phyloP scores from a whole-genome alignment of 2,797 vertebrate species.

The Pangasius sanitwongsei region DNA sequence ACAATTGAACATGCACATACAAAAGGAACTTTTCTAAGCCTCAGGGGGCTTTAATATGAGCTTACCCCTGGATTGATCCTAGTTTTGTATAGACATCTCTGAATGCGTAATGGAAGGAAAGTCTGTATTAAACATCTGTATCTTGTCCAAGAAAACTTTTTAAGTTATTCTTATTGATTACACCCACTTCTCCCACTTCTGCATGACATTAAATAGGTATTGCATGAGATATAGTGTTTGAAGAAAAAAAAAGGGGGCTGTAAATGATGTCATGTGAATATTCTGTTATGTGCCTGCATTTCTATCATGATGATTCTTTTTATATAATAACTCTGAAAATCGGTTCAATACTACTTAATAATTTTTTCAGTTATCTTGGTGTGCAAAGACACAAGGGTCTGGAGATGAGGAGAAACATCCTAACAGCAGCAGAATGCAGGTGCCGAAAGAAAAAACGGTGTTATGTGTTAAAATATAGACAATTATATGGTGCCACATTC shows the following conservation, averaged over 20 bases:
- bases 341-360: no score
- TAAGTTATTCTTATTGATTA: neutral
- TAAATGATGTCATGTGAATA: neutral
- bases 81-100: slow-evolving; percentile 21
- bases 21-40: slow-evolving; percentile 24
- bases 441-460: no score
- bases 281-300: neutral
- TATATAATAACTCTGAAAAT: neutral
- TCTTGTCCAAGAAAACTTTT: neutral
- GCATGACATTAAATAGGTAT: neutral
- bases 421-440: no score
- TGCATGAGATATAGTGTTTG: neutral
- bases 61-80: slow-evolving; percentile 31
- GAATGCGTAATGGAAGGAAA: neutral
- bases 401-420: no score
- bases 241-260: neutral
- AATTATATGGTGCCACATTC: no score
- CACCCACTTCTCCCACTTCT: neutral
- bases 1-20: slow-evolving; percentile 31
- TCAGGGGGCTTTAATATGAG: slow-evolving; percentile 6
- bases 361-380: neutral
- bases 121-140: neutral
- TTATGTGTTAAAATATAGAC: no score
- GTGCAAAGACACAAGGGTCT: neutral
- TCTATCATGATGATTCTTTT: neutral